Evolutionary conservation across 2,888 invertebrate genomes (phyloP).

Genomic region (Ennomos fuscantarius): DNA sequence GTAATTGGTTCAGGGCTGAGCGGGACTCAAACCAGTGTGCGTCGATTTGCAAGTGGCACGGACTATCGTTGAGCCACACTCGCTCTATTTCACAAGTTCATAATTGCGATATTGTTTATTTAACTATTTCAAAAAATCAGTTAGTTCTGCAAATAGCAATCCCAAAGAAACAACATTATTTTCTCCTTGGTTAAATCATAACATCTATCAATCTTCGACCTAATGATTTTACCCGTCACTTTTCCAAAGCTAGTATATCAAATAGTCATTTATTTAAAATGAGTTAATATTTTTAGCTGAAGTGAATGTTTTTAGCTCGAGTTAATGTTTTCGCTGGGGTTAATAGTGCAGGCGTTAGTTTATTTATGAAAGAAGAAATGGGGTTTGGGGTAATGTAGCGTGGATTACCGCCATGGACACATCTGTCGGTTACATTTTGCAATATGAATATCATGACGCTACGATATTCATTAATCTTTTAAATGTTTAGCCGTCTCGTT

Average conservation of each 20-base stretch:
- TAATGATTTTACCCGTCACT: slow-evolving; percentile 8
- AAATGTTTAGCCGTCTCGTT: too few relatives aligned
- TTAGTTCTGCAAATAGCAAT: neutral
- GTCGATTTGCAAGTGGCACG: too few relatives aligned
- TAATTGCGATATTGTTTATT: too few relatives aligned
- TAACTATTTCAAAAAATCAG: too few relatives aligned
- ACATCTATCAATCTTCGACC: slow-evolving; percentile 2
- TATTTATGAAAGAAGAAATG: slow-evolving; percentile 60
- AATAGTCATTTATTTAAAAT: slow-evolving; percentile 36
- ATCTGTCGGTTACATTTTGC: slow-evolving; percentile 60
- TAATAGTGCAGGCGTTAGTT: slow-evolving; percentile 56
- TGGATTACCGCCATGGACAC: slow-evolving; percentile 61
- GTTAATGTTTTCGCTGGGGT: slow-evolving; percentile 50
- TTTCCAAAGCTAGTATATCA: slow-evolving; percentile 43
- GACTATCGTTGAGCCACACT: too few relatives aligned
- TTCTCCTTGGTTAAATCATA: neutral
- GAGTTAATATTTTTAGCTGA: neutral
- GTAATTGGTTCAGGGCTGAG: too few relatives aligned
- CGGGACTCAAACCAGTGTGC: too few relatives aligned
- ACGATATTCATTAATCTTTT: slow-evolving; percentile 40
- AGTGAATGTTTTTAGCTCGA: slow-evolving; percentile 37
- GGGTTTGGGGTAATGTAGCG: slow-evolving; percentile 71
- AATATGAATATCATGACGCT: slow-evolving; percentile 43
- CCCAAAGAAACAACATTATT: neutral
- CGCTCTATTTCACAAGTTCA: too few relatives aligned